Base-by-base conservation (phyloP, 2,797 vertebrate species). In the Limnodromus scolopaceus region DNA sequence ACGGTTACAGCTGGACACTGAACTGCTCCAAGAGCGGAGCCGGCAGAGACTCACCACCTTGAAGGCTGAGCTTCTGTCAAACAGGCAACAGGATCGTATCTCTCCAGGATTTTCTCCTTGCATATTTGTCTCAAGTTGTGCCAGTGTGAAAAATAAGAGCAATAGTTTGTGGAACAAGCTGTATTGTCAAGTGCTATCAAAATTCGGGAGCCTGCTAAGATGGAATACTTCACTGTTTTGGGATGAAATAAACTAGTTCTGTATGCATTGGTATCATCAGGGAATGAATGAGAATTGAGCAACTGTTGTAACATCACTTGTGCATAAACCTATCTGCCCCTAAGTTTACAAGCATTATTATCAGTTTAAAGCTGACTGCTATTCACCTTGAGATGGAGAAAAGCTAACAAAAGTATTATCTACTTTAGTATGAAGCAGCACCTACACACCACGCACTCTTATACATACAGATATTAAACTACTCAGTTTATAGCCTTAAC, bases 1-100 rank as follows among this genome's bases (percentile, higher is more conserved):
- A 1, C 0, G 0, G 2, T 10, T 7, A 22, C 0, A 27, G 48
- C 45, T 0, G 20, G 34, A 5, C 36, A 5, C 14, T 1, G 8
- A 30, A 4, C 19, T 1, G n/a, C 58, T 10, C 30, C 28, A 3
- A 53, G 24, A 13, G 46, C 3, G 0, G 2, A 5, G 46, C 5
- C 19, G 5, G 63, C 28, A 39, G 10, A 5, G 28, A 16, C 34
- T 2, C 27, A 5, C 0, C 7, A 4, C 2, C 1, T 0, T 3
- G 28, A 22, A 7, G 7, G 7, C 10, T 0, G 28, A 16, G 8
- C 3, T 13, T 2, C 7, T 2, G 30, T 1, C 6, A 6, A 23
- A 28, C 0, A 4, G 16, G 18, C 20, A 20, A 13, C 9, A 7
- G 6, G 2, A 23, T 3, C 5, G 10, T 41, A 19, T 3, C 43